These are phyloP conservation scores for Tetramorium alpestre DNA, from an alignment of 1,140 invertebrate species.

Conservation along the genomic window DNA sequence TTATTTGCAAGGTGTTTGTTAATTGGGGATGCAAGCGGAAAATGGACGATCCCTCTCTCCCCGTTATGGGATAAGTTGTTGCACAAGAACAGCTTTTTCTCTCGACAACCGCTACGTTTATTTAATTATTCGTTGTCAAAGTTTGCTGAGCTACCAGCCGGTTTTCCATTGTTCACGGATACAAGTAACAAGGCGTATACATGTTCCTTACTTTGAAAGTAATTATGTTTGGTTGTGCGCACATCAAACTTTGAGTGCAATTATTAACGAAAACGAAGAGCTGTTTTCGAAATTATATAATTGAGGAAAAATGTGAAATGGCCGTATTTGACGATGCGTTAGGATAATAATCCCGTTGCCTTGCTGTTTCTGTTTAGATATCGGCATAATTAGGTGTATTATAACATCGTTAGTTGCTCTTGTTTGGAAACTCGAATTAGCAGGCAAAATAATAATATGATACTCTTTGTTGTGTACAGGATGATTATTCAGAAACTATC, in stretches of 20 bases:
- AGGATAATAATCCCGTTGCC: conserved; percentile 18
- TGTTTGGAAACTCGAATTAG: conserved; percentile 7
- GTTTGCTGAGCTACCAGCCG: conserved; percentile 1
- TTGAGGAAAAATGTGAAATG: conserved; percentile 9
- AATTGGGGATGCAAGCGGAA: conserved; percentile 24
- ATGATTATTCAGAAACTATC: background rate
- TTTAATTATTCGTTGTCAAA: conserved; percentile 56
- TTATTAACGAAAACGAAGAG: conserved; percentile 23
- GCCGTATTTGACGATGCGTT: background rate
- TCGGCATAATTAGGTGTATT: conserved; percentile 69
- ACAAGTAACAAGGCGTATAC: conserved; percentile 25
- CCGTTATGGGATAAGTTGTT: conserved; percentile 23
- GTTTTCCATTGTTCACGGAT: conserved; percentile 49
- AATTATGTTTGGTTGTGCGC: conserved; percentile 41
- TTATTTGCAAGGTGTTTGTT: conserved; percentile 18
- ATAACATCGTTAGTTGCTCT: conserved; percentile 44
- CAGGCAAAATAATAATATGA: conserved; percentile 24
- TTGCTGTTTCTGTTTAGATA: conserved; percentile 71
- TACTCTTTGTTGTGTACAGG: conserved; percentile 3
- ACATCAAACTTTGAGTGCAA: conserved; percentile 39
- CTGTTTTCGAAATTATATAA: conserved; percentile 4
- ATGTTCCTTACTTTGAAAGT: conserved; percentile 30
- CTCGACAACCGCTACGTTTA: conserved; percentile 32
- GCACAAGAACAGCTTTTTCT: conserved; percentile 46
- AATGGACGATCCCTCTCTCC: background rate